phyloP scores from a whole-genome alignment of 2,797 vertebrate genomes.

The Gallirallus australis region DNA sequence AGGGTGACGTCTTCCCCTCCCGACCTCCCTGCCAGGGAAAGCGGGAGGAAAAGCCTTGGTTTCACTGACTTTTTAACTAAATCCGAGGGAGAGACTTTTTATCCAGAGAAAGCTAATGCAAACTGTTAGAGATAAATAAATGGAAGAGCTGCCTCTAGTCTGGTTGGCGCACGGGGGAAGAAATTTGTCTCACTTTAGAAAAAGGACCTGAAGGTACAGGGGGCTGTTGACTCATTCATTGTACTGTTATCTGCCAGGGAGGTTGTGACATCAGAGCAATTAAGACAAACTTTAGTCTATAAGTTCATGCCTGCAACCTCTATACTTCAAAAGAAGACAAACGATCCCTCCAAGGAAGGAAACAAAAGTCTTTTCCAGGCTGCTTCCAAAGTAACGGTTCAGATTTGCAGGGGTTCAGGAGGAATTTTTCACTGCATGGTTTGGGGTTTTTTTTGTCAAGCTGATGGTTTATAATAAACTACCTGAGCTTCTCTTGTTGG shows the following conservation, averaged over 20 bases:
- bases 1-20: background rate
- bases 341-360: slow-evolving; percentile 77
- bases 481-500: background rate
- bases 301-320: slow-evolving; percentile 79
- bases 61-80: slow-evolving; percentile 35
- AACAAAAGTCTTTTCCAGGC: slow-evolving; percentile 62
- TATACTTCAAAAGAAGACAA: slow-evolving; percentile 78
- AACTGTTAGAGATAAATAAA: slow-evolving; percentile 74
- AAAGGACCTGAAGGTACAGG: slow-evolving; percentile 76
- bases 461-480: background rate
- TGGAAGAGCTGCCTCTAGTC: slow-evolving; percentile 60
- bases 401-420: slow-evolving; percentile 58
- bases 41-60: background rate
- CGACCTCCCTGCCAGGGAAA: background rate
- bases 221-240: slow-evolving; percentile 72
- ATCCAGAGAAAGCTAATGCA: slow-evolving; percentile 49
- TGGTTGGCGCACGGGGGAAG: slow-evolving; percentile 63
- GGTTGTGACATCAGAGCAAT: slow-evolving; percentile 79
- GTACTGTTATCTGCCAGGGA: slow-evolving; percentile 76
- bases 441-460: background rate
- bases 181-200: slow-evolving; percentile 83
- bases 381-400: slow-evolving; percentile 62
- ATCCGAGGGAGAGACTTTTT: slow-evolving; percentile 50
- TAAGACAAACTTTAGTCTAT: slow-evolving; percentile 82
- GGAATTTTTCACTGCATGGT: slow-evolving; percentile 17